Evolutionary conservation across 2,797 vertebrate genomes (phyloP).

Genomic region (Limosa lapponica): DNA sequence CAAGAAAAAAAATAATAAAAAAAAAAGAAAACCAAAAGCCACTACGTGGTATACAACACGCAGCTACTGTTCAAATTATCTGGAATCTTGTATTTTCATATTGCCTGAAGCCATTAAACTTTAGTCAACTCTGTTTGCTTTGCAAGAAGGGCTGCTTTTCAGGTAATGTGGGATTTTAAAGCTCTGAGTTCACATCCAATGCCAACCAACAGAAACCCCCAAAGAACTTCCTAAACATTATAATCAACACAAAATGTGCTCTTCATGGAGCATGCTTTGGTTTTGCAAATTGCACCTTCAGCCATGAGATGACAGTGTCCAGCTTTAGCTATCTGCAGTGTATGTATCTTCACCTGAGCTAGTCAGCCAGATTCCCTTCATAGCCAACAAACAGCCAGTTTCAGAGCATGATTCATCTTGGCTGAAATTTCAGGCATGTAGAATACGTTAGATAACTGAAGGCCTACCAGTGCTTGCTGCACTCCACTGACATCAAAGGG

Average conservation of each 20-base stretch:
- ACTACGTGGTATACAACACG: background rate
- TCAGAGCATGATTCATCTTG: background rate
- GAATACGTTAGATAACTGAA: background rate
- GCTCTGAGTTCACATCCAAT: background rate
- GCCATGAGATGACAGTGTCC: background rate
- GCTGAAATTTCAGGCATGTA: background rate
- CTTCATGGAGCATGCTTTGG: rapidly evolving
- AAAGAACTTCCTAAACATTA: background rate
- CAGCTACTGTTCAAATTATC: background rate
- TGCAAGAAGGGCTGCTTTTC: background rate
- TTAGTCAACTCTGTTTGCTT: background rate
- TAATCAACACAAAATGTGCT: background rate
- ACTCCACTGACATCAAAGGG: slow-evolving; percentile 28
- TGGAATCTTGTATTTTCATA: background rate
- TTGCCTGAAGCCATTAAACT: background rate
- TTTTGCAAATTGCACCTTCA: background rate
- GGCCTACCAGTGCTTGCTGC: background rate
- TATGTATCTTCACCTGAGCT: background rate
- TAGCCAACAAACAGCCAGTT: background rate
- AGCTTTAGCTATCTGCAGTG: background rate
- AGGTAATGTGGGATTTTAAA: background rate
- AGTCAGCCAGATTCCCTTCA: background rate
- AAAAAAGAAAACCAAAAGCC: background rate
- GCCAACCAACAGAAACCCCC: background rate
- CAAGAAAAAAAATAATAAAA: background rate